phyloP scores from a whole-genome alignment of 2,113 vertebrate genomes.

The Abramis brama region DNA sequence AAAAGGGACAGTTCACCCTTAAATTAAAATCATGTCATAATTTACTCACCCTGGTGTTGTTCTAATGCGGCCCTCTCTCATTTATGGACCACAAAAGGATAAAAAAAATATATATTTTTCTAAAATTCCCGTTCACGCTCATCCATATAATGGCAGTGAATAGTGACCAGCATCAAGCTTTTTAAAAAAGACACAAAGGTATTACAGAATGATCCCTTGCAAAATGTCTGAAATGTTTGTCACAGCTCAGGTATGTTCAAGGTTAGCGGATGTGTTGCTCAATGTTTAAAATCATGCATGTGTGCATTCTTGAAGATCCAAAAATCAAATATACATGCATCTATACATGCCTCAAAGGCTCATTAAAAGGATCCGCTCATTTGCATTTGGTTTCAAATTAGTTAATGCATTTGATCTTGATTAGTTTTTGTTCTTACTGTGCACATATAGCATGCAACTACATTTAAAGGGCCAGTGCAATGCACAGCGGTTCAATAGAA shows the following conservation, averaged over 20 bases:
- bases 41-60: too few relatives aligned
- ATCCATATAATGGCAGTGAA: too few relatives aligned
- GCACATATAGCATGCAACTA: background rate
- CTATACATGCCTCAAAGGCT: too few relatives aligned
- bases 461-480: background rate
- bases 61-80: too few relatives aligned
- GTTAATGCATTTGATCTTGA: background rate
- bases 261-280: background rate
- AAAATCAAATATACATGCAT: background rate
- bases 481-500: background rate
- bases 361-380: background rate
- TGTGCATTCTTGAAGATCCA: background rate
- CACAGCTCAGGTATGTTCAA: constrained; percentile 16
- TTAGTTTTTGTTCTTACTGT: background rate
- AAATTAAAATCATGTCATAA: too few relatives aligned
- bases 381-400: background rate
- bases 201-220: too few relatives aligned
- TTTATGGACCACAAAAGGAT: too few relatives aligned
- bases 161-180: too few relatives aligned
- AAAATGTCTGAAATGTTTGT: constrained; percentile 5
- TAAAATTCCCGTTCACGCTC: too few relatives aligned
- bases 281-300: background rate
- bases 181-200: too few relatives aligned
- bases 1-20: too few relatives aligned
- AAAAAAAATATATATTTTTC: too few relatives aligned